Evolutionary conservation across 1,140 invertebrate genomes (phyloP), one percentile per base, ranked within the genome.

Genomic region (Papilio helenus): DNA sequence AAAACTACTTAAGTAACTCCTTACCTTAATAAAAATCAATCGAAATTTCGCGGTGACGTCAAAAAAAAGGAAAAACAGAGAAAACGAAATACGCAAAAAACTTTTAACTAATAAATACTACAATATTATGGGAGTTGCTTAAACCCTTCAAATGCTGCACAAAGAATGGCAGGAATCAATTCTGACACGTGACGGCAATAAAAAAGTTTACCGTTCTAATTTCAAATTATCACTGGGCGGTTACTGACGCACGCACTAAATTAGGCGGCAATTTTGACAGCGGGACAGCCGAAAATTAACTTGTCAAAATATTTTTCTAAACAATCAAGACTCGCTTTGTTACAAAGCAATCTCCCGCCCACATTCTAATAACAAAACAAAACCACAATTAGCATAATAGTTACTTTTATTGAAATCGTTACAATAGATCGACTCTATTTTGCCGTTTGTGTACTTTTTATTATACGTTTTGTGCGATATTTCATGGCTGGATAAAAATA

Each of bases 341-440:
- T 72, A 79, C 72, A 84, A 80, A 61, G n/a, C 49, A 86, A 72
- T 84, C 73, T 51, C 20, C 88, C 90, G 80, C 92, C 92, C 83
- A 90, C 76, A 87, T 89, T 85, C 39, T 81, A 85, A 85, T 85
- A 93, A 94, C 91, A 93, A 94, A 93, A 92, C 89, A 92, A 92
- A 94, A 94, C 92, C 92, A 93, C 92, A 94, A 94, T 94, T 94
- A 94, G 92, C 92, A 92, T 94, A 93, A 92, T 89, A 87, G 89
- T 87, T 90, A 90, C 84, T 84, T 85, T 80, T 76, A 90, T 87
- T 90, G 86, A 88, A 79, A 78, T 72, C 82, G 73, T 74, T 79
- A 86, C 83, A 84, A 87, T 82, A 79, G 72, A 29, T 82, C 77
- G 72, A 23, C 65, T 81, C 61, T 61, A 73, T 83, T 84, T 72